Percentiles rank a stretch among this genome's conserved stretches.
phyloP scores from a whole-genome alignment of 2,797 vertebrate genomes.

The Gymnothorax reevesii region DNA sequence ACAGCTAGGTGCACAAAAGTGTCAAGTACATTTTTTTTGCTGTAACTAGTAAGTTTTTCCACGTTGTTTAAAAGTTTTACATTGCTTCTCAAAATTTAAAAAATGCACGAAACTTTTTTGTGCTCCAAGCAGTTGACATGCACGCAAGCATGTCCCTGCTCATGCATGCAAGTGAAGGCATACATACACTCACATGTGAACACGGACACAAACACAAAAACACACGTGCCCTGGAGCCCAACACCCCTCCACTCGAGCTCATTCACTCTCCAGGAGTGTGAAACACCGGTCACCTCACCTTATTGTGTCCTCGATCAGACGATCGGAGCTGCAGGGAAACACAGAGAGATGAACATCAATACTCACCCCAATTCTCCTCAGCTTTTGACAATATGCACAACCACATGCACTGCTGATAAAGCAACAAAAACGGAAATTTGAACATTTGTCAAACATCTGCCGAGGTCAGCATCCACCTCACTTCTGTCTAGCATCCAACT shows the following conservation, averaged over 20 bases:
- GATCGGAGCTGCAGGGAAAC: slow-evolving; percentile 62
- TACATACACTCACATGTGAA: neutral
- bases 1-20: neutral
- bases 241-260: neutral
- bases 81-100: too few species aligned
- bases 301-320: slow-evolving; percentile 64
- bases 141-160: neutral
- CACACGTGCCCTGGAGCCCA: neutral
- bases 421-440: too few species aligned
- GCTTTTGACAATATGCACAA: too few species aligned
- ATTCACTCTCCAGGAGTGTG: neutral
- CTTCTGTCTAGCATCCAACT: too few species aligned
- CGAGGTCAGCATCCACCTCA: too few species aligned
- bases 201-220: neutral
- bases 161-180: neutral
- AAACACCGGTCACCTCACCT: slow-evolving; percentile 56
- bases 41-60: too few species aligned
- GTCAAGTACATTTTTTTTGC: too few species aligned
- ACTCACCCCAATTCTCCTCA: neutral
- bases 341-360: neutral
- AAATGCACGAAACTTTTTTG: too few species aligned
- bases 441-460: too few species aligned
- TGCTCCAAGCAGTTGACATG: too few species aligned
- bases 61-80: too few species aligned
- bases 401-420: neutral